phyloP scores from a whole-genome alignment of 2,113 vertebrate species.

The Phalacrocorax carbo region DNA sequence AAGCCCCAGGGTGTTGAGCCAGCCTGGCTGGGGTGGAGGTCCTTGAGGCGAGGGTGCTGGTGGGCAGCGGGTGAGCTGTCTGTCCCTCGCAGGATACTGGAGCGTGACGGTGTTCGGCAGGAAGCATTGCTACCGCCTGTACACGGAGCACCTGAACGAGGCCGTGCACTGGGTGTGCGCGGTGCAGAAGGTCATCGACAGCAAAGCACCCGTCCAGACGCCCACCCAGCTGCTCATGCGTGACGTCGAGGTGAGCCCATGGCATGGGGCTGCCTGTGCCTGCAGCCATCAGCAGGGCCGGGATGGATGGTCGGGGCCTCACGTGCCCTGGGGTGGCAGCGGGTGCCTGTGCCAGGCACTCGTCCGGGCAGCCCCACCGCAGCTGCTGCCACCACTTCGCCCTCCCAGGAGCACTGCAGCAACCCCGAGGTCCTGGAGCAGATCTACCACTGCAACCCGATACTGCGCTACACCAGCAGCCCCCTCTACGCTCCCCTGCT shows the following conservation, averaged over 20 bases:
- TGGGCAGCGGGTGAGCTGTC: neutral
- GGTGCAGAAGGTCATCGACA: constrained; percentile 90
- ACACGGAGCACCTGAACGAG: constrained; percentile 90
- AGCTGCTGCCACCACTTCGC: neutral
- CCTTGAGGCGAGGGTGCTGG: neutral
- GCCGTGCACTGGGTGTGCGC: constrained; percentile 91
- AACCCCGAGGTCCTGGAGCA: constrained; percentile 90
- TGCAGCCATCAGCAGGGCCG: accelerated
- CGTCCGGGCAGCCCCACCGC: neutral
- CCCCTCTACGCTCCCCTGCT: constrained; percentile 92
- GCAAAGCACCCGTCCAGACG: constrained; percentile 90
- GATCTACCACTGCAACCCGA: constrained; percentile 91
- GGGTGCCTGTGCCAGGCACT: neutral
- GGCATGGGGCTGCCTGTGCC: accelerated
- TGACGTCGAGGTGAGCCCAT: constrained; percentile 84
- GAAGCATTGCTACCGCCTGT: constrained; percentile 90
- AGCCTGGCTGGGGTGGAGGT: accelerated
- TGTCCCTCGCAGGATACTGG: constrained; percentile 84
- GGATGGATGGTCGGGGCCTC: accelerated
- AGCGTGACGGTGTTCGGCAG: constrained; percentile 90
- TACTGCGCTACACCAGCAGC: constrained; percentile 90
- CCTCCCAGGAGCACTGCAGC: constrained; percentile 84
- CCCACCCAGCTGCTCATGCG: constrained; percentile 93
- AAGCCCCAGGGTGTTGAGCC: accelerated
- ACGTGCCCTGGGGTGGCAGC: accelerated